Evolutionary conservation across 1,140 invertebrate genomes (phyloP).

Genomic region (Danaus melanippus): DNA sequence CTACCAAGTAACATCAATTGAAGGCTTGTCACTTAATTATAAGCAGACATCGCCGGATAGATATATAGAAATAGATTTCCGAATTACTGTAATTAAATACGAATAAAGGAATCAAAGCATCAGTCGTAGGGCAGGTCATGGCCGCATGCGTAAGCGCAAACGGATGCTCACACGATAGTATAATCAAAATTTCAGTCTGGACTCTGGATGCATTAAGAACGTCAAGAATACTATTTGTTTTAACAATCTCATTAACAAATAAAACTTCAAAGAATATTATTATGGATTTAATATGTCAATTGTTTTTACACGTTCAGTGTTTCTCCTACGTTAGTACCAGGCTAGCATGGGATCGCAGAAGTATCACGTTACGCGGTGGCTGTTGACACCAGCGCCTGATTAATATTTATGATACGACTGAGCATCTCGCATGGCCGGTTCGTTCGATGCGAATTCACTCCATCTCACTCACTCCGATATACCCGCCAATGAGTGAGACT

Average conservation of each 20-base stretch:
- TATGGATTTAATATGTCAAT: constrained; percentile 12
- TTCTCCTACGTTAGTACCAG: constrained; percentile 54
- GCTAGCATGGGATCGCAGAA: constrained; percentile 60
- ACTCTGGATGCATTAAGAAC: constrained; percentile 24
- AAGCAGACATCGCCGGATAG: too few species aligned
- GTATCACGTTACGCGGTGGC: constrained; percentile 70
- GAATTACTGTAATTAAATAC: background rate
- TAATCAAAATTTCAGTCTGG: constrained; percentile 51
- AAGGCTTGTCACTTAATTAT: constrained; percentile 12
- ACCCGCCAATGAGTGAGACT: constrained; percentile 29
- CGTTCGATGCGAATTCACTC: constrained; percentile 60
- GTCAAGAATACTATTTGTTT: background rate
- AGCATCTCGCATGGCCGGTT: constrained; percentile 70
- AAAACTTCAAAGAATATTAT: constrained; percentile 9
- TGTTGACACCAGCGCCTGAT: constrained; percentile 71
- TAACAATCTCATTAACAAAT: background rate
- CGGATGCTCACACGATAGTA: constrained; percentile 62
- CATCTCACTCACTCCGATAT: constrained; percentile 42
- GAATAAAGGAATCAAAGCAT: constrained; percentile 11
- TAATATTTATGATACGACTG: constrained; percentile 72
- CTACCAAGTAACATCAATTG: constrained; percentile 25
- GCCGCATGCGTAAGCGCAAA: constrained; percentile 60
- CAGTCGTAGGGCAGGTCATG: constrained; percentile 65
- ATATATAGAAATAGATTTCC: background rate
- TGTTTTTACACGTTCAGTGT: constrained; percentile 35